Evolutionary conservation across 2,888 invertebrate genomes (phyloP), one percentile per base, ranked within the genome.

Genomic region (Desoria tigrina): DNA sequence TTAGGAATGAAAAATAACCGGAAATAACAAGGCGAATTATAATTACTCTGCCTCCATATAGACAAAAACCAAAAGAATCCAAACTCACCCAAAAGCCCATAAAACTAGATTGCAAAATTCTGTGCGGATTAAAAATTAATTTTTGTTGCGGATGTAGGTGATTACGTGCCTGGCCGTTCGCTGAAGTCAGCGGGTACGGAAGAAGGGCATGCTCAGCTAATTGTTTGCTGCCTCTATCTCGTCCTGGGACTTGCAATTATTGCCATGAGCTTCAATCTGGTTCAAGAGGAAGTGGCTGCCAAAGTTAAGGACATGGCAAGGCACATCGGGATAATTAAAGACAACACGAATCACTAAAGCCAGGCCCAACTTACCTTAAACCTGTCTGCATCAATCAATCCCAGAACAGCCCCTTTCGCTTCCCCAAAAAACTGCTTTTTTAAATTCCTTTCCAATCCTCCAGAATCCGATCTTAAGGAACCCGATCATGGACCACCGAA

Each of bases 231-330:
- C 81, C 85, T 88, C 14, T 92, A 91, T 79, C 82, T 92, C 71
- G 84, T 91, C 69, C 83, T 90, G 68, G 92, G 92, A 28, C 83
- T 92, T 16, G 88, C 90, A 66, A 82, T 91, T 65, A 88, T 92
- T 77, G 90, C 91, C 11, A 91, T 90, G 89, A 89, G 90, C 62
- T 90, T 92, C 78, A 90, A 89, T 80, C 83, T 92, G 66, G 84
- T 91, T 64, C 91, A 92, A 79, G 90, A 90, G 75, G 90, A 90
- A 78, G 86, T 91, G 2, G 85, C 88, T 68, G 83, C 86, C 76
- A 86, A 87, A 78, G 89, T 89, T 81, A 86, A 86, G 76, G 86
- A 87, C 73, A 81, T 89, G 78, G 89, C 89, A 16, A 84, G 86
- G 72, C 85, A 84, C 78, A 82, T 90, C 77, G 89, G 89, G 67